Conservation (phyloP, 1,140 invertebrate genomes). For the Aphidius gifuensis region DNA sequence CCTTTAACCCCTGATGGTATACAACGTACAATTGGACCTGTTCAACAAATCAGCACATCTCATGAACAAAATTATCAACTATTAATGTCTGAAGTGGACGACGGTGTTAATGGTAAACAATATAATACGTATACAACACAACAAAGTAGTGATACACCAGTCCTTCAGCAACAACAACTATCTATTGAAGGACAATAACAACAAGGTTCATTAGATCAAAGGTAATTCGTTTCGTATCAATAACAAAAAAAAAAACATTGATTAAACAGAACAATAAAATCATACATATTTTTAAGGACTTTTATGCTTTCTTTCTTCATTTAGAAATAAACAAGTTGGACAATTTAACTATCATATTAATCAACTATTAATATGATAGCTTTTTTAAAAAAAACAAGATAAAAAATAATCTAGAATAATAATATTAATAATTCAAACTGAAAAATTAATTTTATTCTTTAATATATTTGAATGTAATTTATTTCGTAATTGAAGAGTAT, state of each 20-base stretch:
- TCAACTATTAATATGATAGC: too few species aligned
- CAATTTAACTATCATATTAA: not conserved
- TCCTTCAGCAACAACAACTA: constrained; percentile 28
- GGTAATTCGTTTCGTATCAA: constrained; percentile 42
- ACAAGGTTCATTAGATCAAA: constrained; percentile 42
- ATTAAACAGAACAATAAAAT: not conserved
- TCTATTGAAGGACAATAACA: constrained; percentile 40
- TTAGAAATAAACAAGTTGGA: not conserved
- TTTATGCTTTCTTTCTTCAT: constrained; percentile 6
- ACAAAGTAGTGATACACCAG: constrained; percentile 40
- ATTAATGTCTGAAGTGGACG: constrained; percentile 45
- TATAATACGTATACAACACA: constrained; percentile 41
- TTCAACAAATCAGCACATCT: constrained; percentile 40
- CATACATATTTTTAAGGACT: not conserved
- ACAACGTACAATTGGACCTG: constrained; percentile 45
- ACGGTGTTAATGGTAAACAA: constrained; percentile 41
- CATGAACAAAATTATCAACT: constrained; percentile 49
- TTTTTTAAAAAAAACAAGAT: too few species aligned
- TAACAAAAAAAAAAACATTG: constrained; percentile 9
- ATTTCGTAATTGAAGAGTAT: too few species aligned
- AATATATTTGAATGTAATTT: too few species aligned
- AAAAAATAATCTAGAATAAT: too few species aligned
- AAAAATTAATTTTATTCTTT: not conserved
- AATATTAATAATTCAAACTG: too few species aligned
- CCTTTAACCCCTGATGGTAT: constrained; percentile 49